Evolutionary conservation across 2,797 vertebrate genomes (phyloP), one percentile per base, ranked within the genome.

Genomic region (Eurystomus glaucurus): DNA sequence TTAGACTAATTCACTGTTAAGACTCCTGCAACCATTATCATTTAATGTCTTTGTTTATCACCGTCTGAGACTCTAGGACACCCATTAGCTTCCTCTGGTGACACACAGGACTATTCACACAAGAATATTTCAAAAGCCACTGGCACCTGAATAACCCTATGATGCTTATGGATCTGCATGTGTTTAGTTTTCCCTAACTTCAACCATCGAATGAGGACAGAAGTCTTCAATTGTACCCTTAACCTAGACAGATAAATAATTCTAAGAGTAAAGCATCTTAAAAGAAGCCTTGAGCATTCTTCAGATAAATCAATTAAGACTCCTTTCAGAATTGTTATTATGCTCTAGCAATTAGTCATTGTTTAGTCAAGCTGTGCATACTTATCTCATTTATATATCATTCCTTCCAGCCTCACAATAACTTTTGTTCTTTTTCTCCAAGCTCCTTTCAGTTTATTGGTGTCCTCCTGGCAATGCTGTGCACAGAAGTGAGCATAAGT

Each of bases 251-350:
- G 80, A 94, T 74, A 83, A 93, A 95, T 92, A 94, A 82, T 87
- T 93, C 88, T 92, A 91, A 69, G 75, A 85, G 33, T 35, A 95
- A 85, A 89, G 11, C 43, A 60, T 90, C 43, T 90, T 92, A 89
- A 94, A 89, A 83, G 48, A 93, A 95, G 69, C 84, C 86, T 85
- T 70, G 71, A 95, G 81, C 58, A 61, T 93, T 95, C 71, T 70
- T 93, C 71, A 92, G 81, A 94, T 94, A 96, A 96, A 97, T 96
- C 86, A 96, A 92, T 96, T 96, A 94, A 83, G 92, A 58, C 50
- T 95, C 69, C 45, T 87, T 96, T 96, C 86, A 94, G 71, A 93
- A 91, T 65, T 89, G 66, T 85, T 93, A 91, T 74, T 94, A 93
- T 85, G 74, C 68, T 68, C 64, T 65, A 69, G 86, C 77, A 95